Percentiles rank a stretch among this genome's conserved stretches.
phyloP scores from a whole-genome alignment of 2,113 vertebrate species.

The Bettongia penicillata region DNA sequence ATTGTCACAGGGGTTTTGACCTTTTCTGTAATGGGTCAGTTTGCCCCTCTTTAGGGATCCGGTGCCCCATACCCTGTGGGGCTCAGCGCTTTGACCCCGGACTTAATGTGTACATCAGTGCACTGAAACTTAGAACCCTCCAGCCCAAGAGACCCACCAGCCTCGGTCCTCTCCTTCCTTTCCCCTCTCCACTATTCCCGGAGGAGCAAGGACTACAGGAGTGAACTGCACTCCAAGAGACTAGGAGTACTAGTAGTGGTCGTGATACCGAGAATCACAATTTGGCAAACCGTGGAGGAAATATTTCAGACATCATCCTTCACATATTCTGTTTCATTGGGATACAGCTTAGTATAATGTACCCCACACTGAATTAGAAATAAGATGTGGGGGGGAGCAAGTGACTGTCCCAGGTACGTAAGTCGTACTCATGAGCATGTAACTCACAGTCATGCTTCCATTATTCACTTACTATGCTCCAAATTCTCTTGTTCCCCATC shows the following conservation, averaged over 20 bases:
- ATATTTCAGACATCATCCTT: background rate
- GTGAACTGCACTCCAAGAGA: background rate
- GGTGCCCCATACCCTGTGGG: background rate
- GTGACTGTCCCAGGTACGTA: background rate
- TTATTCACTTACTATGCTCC: background rate
- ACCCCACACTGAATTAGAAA: background rate
- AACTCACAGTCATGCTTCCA: background rate
- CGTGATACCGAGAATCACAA: background rate
- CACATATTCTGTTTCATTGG: background rate
- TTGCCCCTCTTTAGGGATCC: background rate
- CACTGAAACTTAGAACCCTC: background rate
- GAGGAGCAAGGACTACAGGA: background rate
- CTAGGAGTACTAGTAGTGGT: background rate
- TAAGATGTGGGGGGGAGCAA: background rate
- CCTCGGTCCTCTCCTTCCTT: background rate
- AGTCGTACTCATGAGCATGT: background rate
- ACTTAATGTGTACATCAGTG: background rate
- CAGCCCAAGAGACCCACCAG: background rate
- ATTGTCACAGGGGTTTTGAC: background rate
- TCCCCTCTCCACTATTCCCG: no score
- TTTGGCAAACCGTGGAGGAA: background rate
- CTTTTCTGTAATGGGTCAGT: background rate
- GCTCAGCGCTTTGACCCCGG: background rate
- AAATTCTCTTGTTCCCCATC: background rate
- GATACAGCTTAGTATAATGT: background rate